A percentile compares a stretch with the other conserved stretches of the same genome.
Conservation (phyloP, 2,797 vertebrate species). For the Lemur catta region DNA sequence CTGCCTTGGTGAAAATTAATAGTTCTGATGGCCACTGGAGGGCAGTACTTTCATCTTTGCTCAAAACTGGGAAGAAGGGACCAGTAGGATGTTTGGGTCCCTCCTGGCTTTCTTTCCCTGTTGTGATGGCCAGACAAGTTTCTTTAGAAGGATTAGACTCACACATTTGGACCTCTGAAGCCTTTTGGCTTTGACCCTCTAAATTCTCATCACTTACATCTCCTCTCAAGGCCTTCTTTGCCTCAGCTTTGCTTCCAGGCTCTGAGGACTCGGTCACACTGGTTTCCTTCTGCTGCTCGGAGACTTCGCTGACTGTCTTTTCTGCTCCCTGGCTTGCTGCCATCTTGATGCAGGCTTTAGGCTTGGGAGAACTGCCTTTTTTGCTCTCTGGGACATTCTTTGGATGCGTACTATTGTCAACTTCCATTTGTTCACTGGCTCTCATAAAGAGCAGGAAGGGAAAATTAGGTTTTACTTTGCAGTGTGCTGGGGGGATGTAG, state of each 20-base stretch:
- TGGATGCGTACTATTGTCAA: slow-evolving; percentile 78
- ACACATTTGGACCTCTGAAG: neutral
- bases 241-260: slow-evolving; percentile 79
- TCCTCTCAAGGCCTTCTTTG: slow-evolving; percentile 65
- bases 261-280: slow-evolving; percentile 77
- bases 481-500: slow-evolving; percentile 96
- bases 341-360: slow-evolving; percentile 72
- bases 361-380: slow-evolving; percentile 82
- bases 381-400: slow-evolving; percentile 71
- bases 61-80: slow-evolving; percentile 96
- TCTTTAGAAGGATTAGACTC: slow-evolving; percentile 73
- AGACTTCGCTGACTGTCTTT: slow-evolving; percentile 32
- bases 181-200: slow-evolving; percentile 54
- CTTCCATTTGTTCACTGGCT: slow-evolving; percentile 91
- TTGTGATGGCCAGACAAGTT: slow-evolving; percentile 2
- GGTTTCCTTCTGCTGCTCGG: slow-evolving; percentile 75
- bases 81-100: slow-evolving; percentile 92
- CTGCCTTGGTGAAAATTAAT: slow-evolving; percentile 95
- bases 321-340: slow-evolving; percentile 75
- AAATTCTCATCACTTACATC: neutral
- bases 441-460: slow-evolving; percentile 99
- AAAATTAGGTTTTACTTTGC: slow-evolving; percentile 97
- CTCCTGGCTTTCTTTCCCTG: slow-evolving; percentile 80
- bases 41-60: slow-evolving; percentile 97
- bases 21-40: slow-evolving; percentile 99